These are phyloP conservation scores for Protomyctophum bolini DNA, from an alignment of 2,113 vertebrate species.

Conservation along the genomic window DNA sequence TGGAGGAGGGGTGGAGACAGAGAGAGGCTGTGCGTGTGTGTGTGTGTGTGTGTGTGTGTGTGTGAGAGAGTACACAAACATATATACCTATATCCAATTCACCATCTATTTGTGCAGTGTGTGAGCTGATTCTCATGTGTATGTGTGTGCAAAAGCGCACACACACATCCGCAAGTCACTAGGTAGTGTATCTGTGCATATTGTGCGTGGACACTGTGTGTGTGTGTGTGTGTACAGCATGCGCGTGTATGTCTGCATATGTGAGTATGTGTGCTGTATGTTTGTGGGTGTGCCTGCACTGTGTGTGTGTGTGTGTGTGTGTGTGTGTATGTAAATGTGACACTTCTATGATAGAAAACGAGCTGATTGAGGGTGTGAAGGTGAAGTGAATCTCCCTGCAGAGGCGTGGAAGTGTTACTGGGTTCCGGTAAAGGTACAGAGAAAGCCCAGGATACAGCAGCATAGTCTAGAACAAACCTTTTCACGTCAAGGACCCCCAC, in stretches of 20 bases:
- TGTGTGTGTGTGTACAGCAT: background rate
- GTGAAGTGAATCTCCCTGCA: constrained; percentile 70
- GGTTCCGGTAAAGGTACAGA: constrained; percentile 59
- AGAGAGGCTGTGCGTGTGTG: constrained; percentile 34
- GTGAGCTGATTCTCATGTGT: constrained; percentile 2
- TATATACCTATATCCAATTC: background rate
- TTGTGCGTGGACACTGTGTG: constrained; percentile 63
- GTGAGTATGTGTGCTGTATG: background rate
- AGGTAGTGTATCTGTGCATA: constrained; percentile 70
- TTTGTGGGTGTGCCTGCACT: background rate
- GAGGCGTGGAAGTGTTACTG: constrained; percentile 62
- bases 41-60: constrained; percentile 31
- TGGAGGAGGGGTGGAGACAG: constrained; percentile 65
- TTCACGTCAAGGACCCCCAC: too few species aligned
- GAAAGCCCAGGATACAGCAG: constrained; percentile 57
- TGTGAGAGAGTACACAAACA: constrained; percentile 2
- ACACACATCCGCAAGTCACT: constrained; percentile 72
- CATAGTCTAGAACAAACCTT: constrained; percentile 20
- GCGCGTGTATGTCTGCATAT: constrained; percentile 6
- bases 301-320: constrained; percentile 7
- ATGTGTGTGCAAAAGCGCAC: constrained; percentile 44
- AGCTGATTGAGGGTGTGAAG: constrained; percentile 74
- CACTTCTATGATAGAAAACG: constrained; percentile 72
- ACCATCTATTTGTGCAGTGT: constrained; percentile 3
- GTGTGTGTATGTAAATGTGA: constrained; percentile 71